These are phyloP conservation scores for Dendropsophus ebraccatus DNA, from an alignment of 2,113 vertebrate genomes.

Conservation along the genomic window DNA sequence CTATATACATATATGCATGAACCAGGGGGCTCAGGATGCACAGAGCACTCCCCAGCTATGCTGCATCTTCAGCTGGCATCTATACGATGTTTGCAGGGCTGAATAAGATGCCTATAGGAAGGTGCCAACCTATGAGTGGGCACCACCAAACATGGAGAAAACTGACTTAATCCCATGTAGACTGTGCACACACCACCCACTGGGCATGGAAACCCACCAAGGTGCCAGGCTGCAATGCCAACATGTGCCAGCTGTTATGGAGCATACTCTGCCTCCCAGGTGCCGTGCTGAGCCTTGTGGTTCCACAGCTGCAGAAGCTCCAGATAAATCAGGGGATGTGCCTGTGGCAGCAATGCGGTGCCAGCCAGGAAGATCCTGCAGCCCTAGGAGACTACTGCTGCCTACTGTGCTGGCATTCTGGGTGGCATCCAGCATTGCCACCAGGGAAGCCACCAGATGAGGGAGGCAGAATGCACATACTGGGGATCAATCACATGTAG, in stretches of 20 bases:
- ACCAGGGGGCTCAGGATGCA: no score
- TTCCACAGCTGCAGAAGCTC: background rate
- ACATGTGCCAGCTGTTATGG: background rate
- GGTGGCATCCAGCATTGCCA: background rate
- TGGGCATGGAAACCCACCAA: no score
- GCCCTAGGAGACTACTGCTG: background rate
- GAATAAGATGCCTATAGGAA: background rate
- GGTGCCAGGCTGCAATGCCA: background rate
- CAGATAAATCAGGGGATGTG: no score
- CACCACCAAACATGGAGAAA: no score
- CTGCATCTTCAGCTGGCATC: background rate
- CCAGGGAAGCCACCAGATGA: background rate
- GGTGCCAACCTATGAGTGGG: background rate
- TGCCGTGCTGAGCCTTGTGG: background rate
- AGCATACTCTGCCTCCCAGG: background rate
- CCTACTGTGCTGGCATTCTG: background rate
- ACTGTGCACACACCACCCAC: no score
- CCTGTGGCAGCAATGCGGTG: no score
- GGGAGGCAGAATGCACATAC: background rate
- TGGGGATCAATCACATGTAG: background rate
- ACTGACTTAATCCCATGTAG: no score
- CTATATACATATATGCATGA: no score
- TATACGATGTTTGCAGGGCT: no score
- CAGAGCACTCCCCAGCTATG: background rate
- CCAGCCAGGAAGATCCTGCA: background rate